Base-by-base conservation (phyloP, 2,113 vertebrate genomes). In the Cavia aperea region DNA sequence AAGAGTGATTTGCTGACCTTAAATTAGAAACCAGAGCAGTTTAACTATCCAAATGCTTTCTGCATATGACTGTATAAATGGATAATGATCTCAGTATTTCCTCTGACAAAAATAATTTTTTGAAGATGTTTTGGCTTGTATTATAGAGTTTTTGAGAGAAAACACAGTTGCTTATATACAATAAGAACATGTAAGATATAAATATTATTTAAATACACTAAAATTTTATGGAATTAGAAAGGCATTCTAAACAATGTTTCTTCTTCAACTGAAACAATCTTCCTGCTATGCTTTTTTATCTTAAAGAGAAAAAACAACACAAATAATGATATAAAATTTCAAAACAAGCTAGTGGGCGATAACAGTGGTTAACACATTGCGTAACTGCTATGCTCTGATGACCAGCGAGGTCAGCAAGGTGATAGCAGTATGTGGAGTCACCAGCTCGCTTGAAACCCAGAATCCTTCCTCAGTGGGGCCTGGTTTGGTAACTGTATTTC, bases 131-230 rank as follows among this genome's bases (percentile, higher is more conserved):
- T 88, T 90, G 36, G 49, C 14, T 92, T 51, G 1, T 31, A 19
- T 72, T 70, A 78, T 9, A 92, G 23, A 83, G 18, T 31, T 90
- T 89, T 90, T 90, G 58, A 81, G 58, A 86, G 54, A 89, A 90
- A 92, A 88, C 46, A 33, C 21, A 39, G 36, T 51, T 93, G 13
- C 39, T 86, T 85, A 13, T 16, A 51, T 12, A 10, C 33, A 24
- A 49, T 26, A 81, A 87, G 86, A 81, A 33, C 23, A 21, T 36
- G 6, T 29, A 29, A 62, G 21, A 24, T 66, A 26, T 46, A 58
- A 89, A 86, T 54, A 56, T 65, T 56, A 86, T 49, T 90, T 85
- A 63, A 93, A 68, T 46, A 60, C 7, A 81, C 29, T 4, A 68
- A 82, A 43, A 54, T 54, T 23, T 60, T 83, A 18, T 79, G 51